phyloP scores from a whole-genome alignment of 2,888 invertebrate species.

The Sarcophaga caerulescens region DNA sequence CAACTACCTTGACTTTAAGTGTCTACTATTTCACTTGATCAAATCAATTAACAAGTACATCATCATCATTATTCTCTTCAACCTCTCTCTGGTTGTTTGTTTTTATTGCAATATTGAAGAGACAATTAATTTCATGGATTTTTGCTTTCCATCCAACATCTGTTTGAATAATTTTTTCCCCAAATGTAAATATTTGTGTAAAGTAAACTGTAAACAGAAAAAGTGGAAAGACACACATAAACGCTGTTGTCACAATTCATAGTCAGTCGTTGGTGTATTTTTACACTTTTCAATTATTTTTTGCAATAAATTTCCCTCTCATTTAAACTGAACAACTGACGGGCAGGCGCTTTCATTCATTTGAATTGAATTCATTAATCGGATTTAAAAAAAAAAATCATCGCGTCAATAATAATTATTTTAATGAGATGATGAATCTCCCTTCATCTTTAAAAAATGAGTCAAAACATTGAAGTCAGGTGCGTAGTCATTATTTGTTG shows the following conservation, averaged over 20 bases:
- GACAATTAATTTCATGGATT: constrained; percentile 13
- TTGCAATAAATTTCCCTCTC: constrained; percentile 11
- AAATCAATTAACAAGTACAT: constrained; percentile 12
- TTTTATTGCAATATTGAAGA: background rate
- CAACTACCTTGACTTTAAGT: constrained; percentile 8
- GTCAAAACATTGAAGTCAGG: too few species aligned
- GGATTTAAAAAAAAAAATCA: background rate
- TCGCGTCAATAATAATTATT: constrained; percentile 2
- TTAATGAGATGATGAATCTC: background rate
- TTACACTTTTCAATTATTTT: constrained; percentile 15
- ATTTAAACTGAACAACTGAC: constrained; percentile 7
- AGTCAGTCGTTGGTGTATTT: constrained; percentile 10
- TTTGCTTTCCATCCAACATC: background rate
- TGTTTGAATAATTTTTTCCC: too few species aligned
- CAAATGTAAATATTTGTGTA: too few species aligned
- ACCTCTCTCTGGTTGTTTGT: too few species aligned
- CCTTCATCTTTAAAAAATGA: too few species aligned
- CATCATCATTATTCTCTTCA: background rate
- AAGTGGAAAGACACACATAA: background rate
- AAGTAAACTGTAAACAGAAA: too few species aligned
- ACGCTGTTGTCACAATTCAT: constrained; percentile 11
- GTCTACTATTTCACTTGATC: background rate
- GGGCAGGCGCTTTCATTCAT: background rate
- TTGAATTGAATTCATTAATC: constrained; percentile 17
- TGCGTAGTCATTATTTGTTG: too few species aligned